These are phyloP conservation scores for Thalpophila matura DNA, from an alignment of 2,888 invertebrate genomes.

Conservation along the genomic window DNA sequence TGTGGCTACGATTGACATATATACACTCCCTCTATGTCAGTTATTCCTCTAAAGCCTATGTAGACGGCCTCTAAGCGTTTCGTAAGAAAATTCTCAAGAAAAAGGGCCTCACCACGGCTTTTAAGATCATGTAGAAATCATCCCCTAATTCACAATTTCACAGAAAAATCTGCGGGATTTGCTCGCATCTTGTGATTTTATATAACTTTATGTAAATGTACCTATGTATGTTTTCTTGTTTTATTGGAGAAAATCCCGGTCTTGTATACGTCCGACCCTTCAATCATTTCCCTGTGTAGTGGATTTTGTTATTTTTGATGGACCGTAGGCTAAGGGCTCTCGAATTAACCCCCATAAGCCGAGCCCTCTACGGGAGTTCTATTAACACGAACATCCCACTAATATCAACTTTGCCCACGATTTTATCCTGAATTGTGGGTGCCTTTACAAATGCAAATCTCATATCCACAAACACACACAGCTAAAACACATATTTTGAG, in stretches of 20 bases:
- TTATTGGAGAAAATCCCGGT: conserved; percentile 52
- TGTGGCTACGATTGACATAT: no score
- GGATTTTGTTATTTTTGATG: conserved; percentile 45
- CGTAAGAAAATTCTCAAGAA: conserved; percentile 13
- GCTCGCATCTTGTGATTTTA: conserved; percentile 35
- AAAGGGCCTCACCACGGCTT: conserved; percentile 29
- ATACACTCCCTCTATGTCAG: no score
- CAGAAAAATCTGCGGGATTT: conserved; percentile 56
- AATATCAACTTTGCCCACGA: no score
- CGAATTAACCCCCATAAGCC: conserved; percentile 24
- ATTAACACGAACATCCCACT: background rate
- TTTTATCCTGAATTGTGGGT: no score
- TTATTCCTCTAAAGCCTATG: conserved; percentile 4
- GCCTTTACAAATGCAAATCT: no score
- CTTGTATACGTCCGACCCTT: conserved; percentile 41
- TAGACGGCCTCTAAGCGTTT: conserved; percentile 13
- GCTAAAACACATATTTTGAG: no score
- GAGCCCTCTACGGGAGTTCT: conserved; percentile 8
- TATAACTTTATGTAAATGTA: conserved; percentile 26
- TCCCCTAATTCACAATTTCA: conserved; percentile 59
- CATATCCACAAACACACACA: no score
- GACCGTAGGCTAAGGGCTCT: conserved; percentile 14
- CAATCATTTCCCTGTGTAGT: conserved; percentile 46
- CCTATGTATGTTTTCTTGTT: conserved; percentile 45
- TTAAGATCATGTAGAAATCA: conserved; percentile 60